These are phyloP conservation scores for human DNA, from an alignment of 2,113 vertebrate genomes.

Conservation along the genomic window GRCh38 chr14:104477501-104478000, in stretches of 20 bases:
- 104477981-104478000: not conserved
- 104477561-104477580: not conserved
- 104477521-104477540: fast-evolving
- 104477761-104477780: fast-evolving
- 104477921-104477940: fast-evolving
- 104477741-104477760: fast-evolving
- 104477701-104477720: not conserved
- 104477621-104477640: not conserved
- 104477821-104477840: not conserved
- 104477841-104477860: fast-evolving
- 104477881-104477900: fast-evolving
- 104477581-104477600: too few species aligned
- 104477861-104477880: fast-evolving
- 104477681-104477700: fast-evolving
- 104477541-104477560: fast-evolving
- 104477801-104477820: fast-evolving
- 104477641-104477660: fast-evolving
- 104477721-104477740: fast-evolving
- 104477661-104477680: not conserved
- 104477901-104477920: fast-evolving
- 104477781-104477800: fast-evolving
- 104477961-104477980: not conserved
- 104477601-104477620: fast-evolving
- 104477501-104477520: not conserved
- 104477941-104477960: fast-evolving